Base-by-base conservation (phyloP, 2,113 vertebrate species). In the Poicephalus meyeri region DNA sequence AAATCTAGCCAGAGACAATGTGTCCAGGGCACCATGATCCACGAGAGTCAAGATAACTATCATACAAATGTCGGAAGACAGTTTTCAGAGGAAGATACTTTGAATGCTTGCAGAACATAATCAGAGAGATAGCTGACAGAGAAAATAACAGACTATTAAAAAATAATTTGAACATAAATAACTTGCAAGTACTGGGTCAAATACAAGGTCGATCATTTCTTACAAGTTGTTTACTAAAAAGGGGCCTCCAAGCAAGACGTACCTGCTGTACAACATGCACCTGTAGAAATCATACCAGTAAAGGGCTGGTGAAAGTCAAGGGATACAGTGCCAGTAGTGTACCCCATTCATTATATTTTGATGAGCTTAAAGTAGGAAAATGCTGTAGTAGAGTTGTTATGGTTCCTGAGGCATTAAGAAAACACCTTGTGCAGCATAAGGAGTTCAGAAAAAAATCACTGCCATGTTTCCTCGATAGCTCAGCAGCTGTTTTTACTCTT, bases 211-310 rank as follows among this genome's bases (percentile, higher is more conserved):
- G 37, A 98, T 97, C 2, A 96, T 98, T 97, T 99, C 98, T 95
- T 98, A 96, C 6, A 98, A 95, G 89, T 98, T 99, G 90, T 98
- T 98, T 56, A 98, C 98, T 81, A 98, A 98, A 93, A 98, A 97
- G 10, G 97, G 97, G 50, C 97, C 95, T 56, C 98, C 98, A 70
- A 70, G 96, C 95, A 83, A 98, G 97, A 74, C 98, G 98, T 42
- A 98, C 98, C 66, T 98, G 96, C 72, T 98, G 97, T 87, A 97
- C 98, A 69, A 98, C 88, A 73, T 72, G 13, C 97, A 98, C 13
- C 97, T 98, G 65, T 29, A 93, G 71, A 89, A 91, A 56, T 65
- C 31, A 50, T 25, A n/a, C 10, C 21, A 35, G 31, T 26, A 7
- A 2, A 23, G 33, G 37, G 20, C 29, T 77, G 41, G 16, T 5